phyloP scores from a whole-genome alignment of 2,888 invertebrate species.

The Hetaerina titia region DNA sequence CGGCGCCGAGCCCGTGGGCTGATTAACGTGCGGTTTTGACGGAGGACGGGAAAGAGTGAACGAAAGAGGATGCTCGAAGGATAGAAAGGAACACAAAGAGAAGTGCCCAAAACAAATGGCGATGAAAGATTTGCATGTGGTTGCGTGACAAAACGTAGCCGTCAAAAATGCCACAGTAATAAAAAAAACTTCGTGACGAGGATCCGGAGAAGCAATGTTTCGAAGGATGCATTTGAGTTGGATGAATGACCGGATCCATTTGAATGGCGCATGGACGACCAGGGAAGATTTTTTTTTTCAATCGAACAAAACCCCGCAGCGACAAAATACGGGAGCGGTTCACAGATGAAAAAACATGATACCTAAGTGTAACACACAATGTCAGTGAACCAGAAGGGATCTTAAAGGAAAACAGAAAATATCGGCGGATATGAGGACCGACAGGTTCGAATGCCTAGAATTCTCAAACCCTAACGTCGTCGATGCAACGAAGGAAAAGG shows the following conservation, averaged over 20 bases:
- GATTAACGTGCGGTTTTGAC: conserved; percentile 58
- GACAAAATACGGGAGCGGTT: background rate
- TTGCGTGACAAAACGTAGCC: conserved; percentile 9
- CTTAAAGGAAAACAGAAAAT: background rate
- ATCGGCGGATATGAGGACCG: background rate
- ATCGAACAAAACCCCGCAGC: background rate
- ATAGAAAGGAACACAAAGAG: background rate
- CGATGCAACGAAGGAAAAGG: background rate
- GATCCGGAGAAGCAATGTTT: background rate
- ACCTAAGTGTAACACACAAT: background rate
- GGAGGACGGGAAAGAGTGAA: background rate
- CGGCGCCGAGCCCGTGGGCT: conserved; percentile 41
- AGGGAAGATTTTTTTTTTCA: background rate
- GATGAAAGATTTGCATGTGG: background rate
- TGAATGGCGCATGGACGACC: background rate
- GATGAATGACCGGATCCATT: conserved; percentile 35
- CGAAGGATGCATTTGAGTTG: background rate
- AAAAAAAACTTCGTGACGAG: background rate
- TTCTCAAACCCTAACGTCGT: background rate
- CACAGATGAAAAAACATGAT: background rate
- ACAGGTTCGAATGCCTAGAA: background rate
- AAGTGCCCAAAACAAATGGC: background rate
- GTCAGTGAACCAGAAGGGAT: background rate
- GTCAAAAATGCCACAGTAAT: background rate
- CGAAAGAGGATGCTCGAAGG: background rate